These are phyloP conservation scores for Notocelia uddmanniana DNA, from an alignment of 2,888 invertebrate genomes.

Conservation along the genomic window DNA sequence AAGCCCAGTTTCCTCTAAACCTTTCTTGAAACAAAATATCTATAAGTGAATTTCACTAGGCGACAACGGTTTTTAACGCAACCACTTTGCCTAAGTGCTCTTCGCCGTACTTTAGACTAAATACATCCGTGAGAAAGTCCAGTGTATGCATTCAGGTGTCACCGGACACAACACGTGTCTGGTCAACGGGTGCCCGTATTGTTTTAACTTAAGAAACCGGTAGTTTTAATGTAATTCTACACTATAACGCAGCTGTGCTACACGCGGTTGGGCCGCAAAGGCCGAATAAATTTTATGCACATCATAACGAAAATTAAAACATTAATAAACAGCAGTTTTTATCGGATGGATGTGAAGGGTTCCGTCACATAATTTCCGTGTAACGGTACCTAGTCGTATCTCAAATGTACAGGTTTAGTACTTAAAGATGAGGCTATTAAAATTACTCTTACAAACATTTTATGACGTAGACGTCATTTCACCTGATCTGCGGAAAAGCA, in stretches of 20 bases:
- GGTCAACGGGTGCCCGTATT: slow-evolving; percentile 78
- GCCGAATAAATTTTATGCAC: slow-evolving; percentile 65
- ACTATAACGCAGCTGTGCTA: slow-evolving; percentile 78
- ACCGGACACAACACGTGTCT: slow-evolving; percentile 67
- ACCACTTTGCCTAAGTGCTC: slow-evolving; percentile 63
- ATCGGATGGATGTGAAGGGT: slow-evolving; percentile 16
- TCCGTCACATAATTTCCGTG: background rate
- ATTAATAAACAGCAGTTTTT: slow-evolving; percentile 17
- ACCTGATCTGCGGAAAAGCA: too few relatives aligned
- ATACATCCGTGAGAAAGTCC: slow-evolving; percentile 74
- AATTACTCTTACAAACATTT: too few relatives aligned
- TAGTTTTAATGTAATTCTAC: slow-evolving; percentile 81
- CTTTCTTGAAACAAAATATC: background rate
- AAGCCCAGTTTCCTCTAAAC: background rate
- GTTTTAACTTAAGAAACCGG: slow-evolving; percentile 74
- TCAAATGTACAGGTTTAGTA: too few relatives aligned
- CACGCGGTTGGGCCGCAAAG: slow-evolving; percentile 65
- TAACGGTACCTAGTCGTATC: too few relatives aligned
- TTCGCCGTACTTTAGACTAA: slow-evolving; percentile 68
- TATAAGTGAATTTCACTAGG: background rate
- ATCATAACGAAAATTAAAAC: slow-evolving; percentile 42
- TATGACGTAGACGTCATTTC: too few relatives aligned
- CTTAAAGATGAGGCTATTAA: too few relatives aligned
- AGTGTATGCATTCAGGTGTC: slow-evolving; percentile 69
- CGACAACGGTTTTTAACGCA: slow-evolving; percentile 4